Base-by-base conservation (phyloP, 1,140 invertebrate species). In the Apis florea region DNA sequence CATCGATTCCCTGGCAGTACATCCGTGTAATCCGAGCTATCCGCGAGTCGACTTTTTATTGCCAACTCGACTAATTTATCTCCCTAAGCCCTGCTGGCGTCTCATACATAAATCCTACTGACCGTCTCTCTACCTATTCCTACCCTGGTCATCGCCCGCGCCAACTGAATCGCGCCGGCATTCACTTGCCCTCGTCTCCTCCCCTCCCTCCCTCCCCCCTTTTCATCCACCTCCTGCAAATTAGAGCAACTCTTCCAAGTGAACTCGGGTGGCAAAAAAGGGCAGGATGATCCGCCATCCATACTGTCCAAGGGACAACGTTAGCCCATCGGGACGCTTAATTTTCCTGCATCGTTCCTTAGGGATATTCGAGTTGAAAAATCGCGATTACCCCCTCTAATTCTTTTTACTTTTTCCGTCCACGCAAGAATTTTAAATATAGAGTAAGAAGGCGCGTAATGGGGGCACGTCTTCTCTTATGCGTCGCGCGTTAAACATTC, bases 31-130 rank as follows among this genome's bases (percentile, higher is more conserved):
- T 90, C 89, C 85, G 67, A 83, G 84, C 87, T 86, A 89, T 89
- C 87, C 88, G 83, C 90, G 86, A 87, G 87, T 90, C 89, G 85
- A 85, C 88, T 90, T 90, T 90, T 90, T 90, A 89, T 85, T 85
- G 82, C 76, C 78, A 47, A 56, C 26, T 82, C 76, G 83, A 83
- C 89, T 90, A 90, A 90, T 90, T 90, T 90, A 90, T 90, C 90
- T 89, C 85, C 78, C 85, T 87, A 89, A 90, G 86, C 87, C 82
- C 78, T 77, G 79, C 67, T 77, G 67, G 72, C 85, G 80, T 87
- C 86, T 90, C 86, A 87, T 90, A 89, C 88, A 90, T 90, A 90
- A 90, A 90, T 90, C 86, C 85, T 85, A 76, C 88, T 84, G 84
- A 88, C 86, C 76, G 64, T 74, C 78, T 87, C 79, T 63, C 66